A percentile compares a stretch with the other conserved stretches of the same genome.
These are phyloP conservation scores for Rhinolophus ferrumequinum DNA, from an alignment of 2,113 vertebrate genomes.

Conservation along the genomic window DNA sequence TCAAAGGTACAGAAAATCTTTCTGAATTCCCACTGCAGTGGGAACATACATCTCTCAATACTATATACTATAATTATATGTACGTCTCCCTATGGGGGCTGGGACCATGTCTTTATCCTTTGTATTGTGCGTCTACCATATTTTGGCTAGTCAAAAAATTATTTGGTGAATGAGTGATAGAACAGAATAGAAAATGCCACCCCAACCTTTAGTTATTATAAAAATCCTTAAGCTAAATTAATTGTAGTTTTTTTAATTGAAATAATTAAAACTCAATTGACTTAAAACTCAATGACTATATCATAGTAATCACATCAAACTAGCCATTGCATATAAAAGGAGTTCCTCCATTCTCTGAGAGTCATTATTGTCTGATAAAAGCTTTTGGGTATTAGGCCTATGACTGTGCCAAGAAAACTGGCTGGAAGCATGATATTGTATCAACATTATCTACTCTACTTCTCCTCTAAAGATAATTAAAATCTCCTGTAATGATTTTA, in stretches of 20 bases:
- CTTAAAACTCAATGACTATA: background rate
- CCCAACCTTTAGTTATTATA: background rate
- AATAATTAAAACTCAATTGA: no score
- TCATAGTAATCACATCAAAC: constrained; percentile 27
- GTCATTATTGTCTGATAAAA: background rate
- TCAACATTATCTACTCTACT: background rate
- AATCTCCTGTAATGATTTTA: background rate
- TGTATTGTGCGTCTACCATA: background rate
- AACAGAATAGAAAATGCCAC: constrained; percentile 40
- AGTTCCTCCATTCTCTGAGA: constrained; percentile 32
- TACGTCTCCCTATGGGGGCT: background rate
- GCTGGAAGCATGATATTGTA: constrained; percentile 8
- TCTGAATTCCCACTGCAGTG: background rate
- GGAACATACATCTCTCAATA: background rate
- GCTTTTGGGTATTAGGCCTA: background rate
- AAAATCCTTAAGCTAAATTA: constrained; percentile 24
- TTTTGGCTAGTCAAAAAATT: constrained; percentile 1
- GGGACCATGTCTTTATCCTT: background rate
- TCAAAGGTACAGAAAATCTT: background rate
- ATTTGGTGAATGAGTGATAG: background rate
- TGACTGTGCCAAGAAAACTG: background rate
- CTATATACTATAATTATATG: background rate
- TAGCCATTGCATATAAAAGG: background rate
- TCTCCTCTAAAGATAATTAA: background rate
- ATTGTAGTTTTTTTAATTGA: background rate